Percentiles rank a stretch among this genome's conserved stretches.
phyloP scores from a whole-genome alignment of 1,140 invertebrate species.

The Zophobas morio region DNA sequence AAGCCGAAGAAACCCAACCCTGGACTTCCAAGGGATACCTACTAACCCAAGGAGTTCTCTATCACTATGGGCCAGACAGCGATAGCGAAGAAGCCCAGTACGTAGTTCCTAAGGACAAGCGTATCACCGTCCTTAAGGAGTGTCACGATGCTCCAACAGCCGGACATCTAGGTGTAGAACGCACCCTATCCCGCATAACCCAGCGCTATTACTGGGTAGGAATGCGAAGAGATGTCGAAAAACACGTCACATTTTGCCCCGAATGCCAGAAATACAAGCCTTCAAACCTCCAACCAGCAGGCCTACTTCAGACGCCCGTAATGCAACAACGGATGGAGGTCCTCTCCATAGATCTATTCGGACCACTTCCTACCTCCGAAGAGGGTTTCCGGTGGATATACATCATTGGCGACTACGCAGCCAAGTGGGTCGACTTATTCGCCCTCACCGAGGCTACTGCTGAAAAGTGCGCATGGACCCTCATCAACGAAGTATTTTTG shows the following conservation, averaged over 20 bases:
- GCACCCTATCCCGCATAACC: neutral
- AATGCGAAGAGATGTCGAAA: neutral
- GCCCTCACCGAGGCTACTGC: too few relatives aligned
- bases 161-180: constrained; percentile 2
- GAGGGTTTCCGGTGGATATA: constrained; percentile 49
- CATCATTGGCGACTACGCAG: constrained; percentile 53
- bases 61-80: constrained; percentile 31
- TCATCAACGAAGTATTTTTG: constrained; percentile 56
- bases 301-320: constrained; percentile 58
- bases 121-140: neutral
- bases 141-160: constrained; percentile 36
- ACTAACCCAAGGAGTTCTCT: constrained; percentile 40
- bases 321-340: constrained; percentile 58
- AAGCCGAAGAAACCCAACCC: neutral
- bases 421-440: constrained; percentile 51
- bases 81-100: constrained; percentile 52
- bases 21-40: constrained; percentile 44
- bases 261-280: constrained; percentile 51
- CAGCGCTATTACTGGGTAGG: constrained; percentile 60
- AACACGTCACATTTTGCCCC: constrained; percentile 51
- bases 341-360: constrained; percentile 61
- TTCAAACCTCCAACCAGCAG: constrained; percentile 57
- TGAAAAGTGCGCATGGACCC: neutral
- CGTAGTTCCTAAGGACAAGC: constrained; percentile 52
- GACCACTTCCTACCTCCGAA: constrained; percentile 46